phyloP scores from a whole-genome alignment of 2,888 invertebrate genomes.

The Mylabris sibirica region DNA sequence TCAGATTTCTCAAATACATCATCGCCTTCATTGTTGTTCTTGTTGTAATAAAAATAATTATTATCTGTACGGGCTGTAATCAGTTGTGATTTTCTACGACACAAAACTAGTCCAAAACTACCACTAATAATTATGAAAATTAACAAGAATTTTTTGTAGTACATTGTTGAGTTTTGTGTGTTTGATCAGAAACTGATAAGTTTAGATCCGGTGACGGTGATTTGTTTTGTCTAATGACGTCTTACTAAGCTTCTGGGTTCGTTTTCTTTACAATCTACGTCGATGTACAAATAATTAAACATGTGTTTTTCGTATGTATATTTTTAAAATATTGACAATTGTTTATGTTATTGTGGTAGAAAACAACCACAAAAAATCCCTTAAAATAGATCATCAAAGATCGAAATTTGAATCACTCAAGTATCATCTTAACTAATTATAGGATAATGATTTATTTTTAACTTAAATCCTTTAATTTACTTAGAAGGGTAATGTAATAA shows the following conservation, averaged over 20 bases:
- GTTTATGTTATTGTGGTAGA: background rate
- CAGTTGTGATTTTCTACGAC: background rate
- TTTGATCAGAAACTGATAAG: slow-evolving; percentile 2
- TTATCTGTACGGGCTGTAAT: background rate
- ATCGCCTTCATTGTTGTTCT: background rate
- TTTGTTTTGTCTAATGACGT: background rate
- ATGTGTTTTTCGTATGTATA: background rate
- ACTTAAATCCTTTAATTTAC: too few species aligned
- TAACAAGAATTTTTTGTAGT: background rate
- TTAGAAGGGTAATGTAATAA: too few species aligned
- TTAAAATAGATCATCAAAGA: background rate
- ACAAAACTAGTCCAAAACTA: background rate
- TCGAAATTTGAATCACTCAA: too few species aligned
- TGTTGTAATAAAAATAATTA: too few species aligned
- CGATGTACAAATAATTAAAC: background rate
- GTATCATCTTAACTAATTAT: too few species aligned
- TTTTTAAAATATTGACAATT: background rate
- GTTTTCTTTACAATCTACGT: background rate
- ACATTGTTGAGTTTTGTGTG: background rate
- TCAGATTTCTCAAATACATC: slow-evolving; percentile 31
- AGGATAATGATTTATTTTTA: too few species aligned
- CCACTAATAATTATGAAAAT: background rate
- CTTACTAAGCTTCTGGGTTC: background rate
- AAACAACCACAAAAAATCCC: background rate
- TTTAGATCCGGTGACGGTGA: background rate